Percentiles rank a stretch among this genome's conserved stretches.
Conservation (phyloP, 2,797 vertebrate species). For the Eospalax fontanierii region DNA sequence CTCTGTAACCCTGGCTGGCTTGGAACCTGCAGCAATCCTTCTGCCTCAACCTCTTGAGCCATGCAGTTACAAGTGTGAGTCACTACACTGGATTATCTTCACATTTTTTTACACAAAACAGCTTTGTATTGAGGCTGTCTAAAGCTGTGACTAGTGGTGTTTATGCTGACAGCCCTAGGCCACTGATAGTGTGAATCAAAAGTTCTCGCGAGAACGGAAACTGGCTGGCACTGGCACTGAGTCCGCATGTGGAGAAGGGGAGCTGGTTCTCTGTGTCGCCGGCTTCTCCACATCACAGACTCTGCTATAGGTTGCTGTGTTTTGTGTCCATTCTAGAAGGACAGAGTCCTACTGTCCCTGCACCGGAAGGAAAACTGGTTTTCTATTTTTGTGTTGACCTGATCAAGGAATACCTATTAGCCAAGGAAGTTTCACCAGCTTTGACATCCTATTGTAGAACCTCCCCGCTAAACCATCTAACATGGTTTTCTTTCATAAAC, state of each 20-base stretch:
- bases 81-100: background rate
- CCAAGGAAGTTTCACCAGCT: constrained; percentile 23
- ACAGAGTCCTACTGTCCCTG: background rate
- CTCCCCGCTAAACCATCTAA: background rate
- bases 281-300: too few species aligned
- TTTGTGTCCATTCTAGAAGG: background rate
- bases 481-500: constrained; percentile 59
- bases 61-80: background rate
- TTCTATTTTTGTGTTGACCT: constrained; percentile 37
- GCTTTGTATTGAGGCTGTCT: constrained; percentile 16
- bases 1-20: background rate
- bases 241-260: background rate
- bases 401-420: constrained; percentile 54
- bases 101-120: background rate
- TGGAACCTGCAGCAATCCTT: background rate
- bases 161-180: background rate
- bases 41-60: background rate
- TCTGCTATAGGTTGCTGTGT: background rate
- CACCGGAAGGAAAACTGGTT: background rate
- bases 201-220: background rate
- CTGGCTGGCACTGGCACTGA: background rate
- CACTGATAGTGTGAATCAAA: background rate
- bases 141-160: constrained; percentile 8
- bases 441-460: constrained; percentile 12
- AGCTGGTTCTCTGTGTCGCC: background rate